Evolutionary conservation across 2,797 vertebrate genomes (phyloP), one percentile per base, ranked within the genome.

Genomic region (Crenuchus spilurus): DNA sequence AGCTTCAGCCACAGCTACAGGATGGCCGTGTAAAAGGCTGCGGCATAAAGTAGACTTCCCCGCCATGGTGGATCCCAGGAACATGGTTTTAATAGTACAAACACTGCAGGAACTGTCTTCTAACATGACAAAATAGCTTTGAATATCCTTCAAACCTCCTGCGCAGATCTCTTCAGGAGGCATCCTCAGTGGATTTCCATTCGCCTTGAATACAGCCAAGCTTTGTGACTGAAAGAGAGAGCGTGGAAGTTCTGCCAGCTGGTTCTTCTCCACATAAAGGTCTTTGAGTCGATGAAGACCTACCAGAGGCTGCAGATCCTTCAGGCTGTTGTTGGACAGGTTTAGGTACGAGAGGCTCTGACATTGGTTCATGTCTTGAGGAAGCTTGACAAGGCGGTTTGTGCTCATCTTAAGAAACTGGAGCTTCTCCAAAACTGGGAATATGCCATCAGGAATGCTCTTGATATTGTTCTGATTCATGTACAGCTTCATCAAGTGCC

Each of bases 1-100:
- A 16, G 85, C 87, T 44, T 75, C 58, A 3, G 79, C 80, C 64
- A 94, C 82, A 2, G 39, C 48, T 16, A 89, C 84, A 6, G 80
- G 71, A 42, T 30, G 64, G 1, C 87, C 77, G 35, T 83, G 49
- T 63, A 68, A 87, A 51, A 94, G 82, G 74, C 91, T 94, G 66
- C 82, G 88, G 74, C 90, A 91, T 11, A 93, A 86, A 1, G 91
- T 93, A 44, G 94, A 92, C 78, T 94, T 94, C 3, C 93, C 92
- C 0, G 88, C 92, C 85, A 94, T 85, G 0, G 89, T 91, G 42
- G 88, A 87, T 6, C 93, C 92, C 71, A 94, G 84, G 75, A 94
- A 93, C 88, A 93, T 91, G 26, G 90, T 90, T 83, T 93, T 94
- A 28, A 94, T 79, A 11, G 90, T 90, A 81, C 73, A 84, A 54